Evolutionary conservation across 2,888 invertebrate species (phyloP), one percentile per base, ranked within the genome.

Genomic region (Apodemia mormo): DNA sequence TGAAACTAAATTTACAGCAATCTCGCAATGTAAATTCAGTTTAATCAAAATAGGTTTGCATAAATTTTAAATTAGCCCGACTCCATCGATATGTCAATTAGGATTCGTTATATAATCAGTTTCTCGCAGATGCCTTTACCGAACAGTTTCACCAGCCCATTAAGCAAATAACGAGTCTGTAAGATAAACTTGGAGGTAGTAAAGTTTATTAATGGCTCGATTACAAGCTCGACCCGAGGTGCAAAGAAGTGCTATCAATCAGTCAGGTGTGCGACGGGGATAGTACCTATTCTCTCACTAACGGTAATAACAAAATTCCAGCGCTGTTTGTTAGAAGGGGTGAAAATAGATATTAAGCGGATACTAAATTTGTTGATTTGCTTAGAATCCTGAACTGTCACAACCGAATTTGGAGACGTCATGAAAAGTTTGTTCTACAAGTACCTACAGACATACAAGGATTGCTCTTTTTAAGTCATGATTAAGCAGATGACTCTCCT

Each of bases 161-260:
- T 93, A 92, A 89, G 85, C 90, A 90, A 91, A 90, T 89, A 92
- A 92, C 89, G 89, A 92, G 89, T 90, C 89, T 89, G 79, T 85
- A 89, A 88, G 89, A 90, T 91, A 89, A 90, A 92, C 89, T 92
- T 88, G 84, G 86, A 89, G 89, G 93, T 89, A 89, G 90, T 92
- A 92, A 92, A 92, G 86, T 93, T 93, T 93, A 93, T 93, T 92
- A 93, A 93, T 93, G 92, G 90, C 92, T 90, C 93, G 61, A 64
- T 64, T 64, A 64, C 37, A 64, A 64, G 64, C 64, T 64, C 92
- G 92, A 90, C 91, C 92, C 92, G 89, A 90, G 90, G 91, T 88
- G 87, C 90, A 93, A 93, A 93, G 93, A 92, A 93, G 90, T 88
- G 90, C 92, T 92, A 93, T 93, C 92, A 92, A 92, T 93, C 93